phyloP scores from a whole-genome alignment of 2,888 invertebrate species.

The Agrochola circellaris region DNA sequence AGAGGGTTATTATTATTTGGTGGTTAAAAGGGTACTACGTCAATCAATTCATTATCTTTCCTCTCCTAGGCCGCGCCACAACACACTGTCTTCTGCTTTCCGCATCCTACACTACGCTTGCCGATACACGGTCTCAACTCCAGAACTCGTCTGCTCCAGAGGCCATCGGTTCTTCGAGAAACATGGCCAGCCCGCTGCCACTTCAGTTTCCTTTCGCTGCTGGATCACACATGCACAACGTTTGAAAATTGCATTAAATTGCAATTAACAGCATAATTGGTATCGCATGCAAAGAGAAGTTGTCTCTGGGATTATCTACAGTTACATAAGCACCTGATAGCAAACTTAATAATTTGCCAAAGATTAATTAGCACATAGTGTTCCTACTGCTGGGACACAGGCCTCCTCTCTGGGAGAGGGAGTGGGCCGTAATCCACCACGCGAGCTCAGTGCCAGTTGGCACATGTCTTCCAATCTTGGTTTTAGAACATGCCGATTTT shows the following conservation, averaged over 20 bases:
- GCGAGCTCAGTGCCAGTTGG: not conserved
- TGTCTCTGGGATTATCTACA: not conserved
- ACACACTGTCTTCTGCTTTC: not conserved
- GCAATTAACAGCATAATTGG: not conserved
- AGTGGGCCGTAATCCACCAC: not conserved
- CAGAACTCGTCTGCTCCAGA: not conserved
- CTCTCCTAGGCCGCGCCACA: not conserved
- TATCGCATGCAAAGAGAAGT: not conserved
- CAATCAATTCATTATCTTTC: no score
- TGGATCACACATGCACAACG: not conserved
- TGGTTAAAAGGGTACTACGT: not conserved
- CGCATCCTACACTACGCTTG: not conserved
- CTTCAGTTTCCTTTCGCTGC: no score
- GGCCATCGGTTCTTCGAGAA: not conserved
- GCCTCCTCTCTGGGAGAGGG: not conserved
- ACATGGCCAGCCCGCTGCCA: not conserved
- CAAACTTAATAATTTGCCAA: not conserved
- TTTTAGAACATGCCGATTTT: not conserved
- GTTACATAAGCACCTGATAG: not conserved
- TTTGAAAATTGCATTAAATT: not conserved
- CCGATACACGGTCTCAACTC: no score
- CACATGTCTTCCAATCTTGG: not conserved
- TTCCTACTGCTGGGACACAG: not conserved
- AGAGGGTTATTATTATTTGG: not conserved
- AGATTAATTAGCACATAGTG: not conserved